phyloP scores from a whole-genome alignment of 2,113 vertebrate species.

The Podilymbus podiceps region DNA sequence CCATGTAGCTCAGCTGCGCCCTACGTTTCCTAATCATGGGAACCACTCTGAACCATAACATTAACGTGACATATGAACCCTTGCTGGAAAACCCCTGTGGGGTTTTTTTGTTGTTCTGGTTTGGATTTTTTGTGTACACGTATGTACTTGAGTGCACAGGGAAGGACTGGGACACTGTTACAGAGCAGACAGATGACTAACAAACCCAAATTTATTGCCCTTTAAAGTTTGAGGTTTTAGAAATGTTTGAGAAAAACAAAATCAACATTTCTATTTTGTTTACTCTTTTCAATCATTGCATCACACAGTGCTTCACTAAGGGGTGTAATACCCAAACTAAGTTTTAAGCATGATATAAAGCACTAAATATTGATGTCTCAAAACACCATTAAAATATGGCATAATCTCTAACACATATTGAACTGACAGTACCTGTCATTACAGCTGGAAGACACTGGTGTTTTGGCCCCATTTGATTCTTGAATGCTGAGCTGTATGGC shows the following conservation, averaged over 20 bases:
- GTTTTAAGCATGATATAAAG: not conserved
- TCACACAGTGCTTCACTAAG: not conserved
- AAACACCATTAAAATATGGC: not conserved
- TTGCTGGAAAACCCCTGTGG: not conserved
- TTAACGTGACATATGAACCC: not conserved
- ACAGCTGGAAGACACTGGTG: constrained; percentile 39
- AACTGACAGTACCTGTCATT: constrained; percentile 72
- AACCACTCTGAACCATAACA: not conserved
- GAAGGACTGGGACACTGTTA: not conserved
- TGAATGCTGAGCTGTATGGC: constrained; percentile 82
- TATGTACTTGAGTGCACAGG: not conserved
- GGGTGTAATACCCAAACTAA: not conserved
- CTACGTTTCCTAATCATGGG: not conserved
- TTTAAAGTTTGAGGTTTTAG: not conserved
- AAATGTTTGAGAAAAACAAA: not conserved
- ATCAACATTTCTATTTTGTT: not conserved
- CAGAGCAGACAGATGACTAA: not conserved
- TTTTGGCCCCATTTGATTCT: constrained; percentile 70
- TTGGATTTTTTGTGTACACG: not conserved
- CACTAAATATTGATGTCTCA: not conserved
- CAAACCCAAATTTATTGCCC: not conserved
- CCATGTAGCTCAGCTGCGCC: not conserved
- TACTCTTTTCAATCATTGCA: not conserved
- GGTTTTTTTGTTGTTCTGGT: not conserved
- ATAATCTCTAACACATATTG: not conserved